Conservation (phyloP, 2,888 invertebrate species). For the Psylliodes chrysocephalus region DNA sequence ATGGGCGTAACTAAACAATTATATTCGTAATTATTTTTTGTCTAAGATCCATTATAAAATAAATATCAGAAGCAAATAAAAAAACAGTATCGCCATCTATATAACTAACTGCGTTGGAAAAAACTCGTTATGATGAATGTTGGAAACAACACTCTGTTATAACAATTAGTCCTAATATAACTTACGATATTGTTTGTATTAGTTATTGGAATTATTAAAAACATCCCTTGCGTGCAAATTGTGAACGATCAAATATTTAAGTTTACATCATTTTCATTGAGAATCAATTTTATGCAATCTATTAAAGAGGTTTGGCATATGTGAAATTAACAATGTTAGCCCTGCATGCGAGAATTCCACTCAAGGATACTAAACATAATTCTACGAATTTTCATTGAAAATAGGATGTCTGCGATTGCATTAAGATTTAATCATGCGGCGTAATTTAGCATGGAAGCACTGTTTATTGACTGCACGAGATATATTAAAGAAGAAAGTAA, state of each 20-base stretch:
- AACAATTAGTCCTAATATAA: no score
- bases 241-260: background rate
- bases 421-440: background rate
- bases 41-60: no score
- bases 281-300: conserved; percentile 6
- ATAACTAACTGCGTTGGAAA: no score
- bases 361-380: background rate
- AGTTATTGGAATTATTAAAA: background rate
- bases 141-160: no score
- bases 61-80: no score
- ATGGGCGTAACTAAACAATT: no score
- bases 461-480: no score
- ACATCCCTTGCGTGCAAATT: background rate
- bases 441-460: background rate
- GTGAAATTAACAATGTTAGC: conserved; percentile 12
- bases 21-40: no score
- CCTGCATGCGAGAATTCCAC: conserved; percentile 9
- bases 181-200: no score
- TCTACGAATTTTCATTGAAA: conserved; percentile 21
- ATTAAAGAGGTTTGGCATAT: conserved; percentile 3
- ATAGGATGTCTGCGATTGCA: background rate
- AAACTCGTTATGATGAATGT: no score
- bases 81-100: no score
- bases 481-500: no score
- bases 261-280: background rate